A percentile compares a stretch with the other conserved stretches of the same genome.
These are phyloP conservation scores for Pitta sordida DNA, from an alignment of 2,113 vertebrate genomes.

Conservation along the genomic window DNA sequence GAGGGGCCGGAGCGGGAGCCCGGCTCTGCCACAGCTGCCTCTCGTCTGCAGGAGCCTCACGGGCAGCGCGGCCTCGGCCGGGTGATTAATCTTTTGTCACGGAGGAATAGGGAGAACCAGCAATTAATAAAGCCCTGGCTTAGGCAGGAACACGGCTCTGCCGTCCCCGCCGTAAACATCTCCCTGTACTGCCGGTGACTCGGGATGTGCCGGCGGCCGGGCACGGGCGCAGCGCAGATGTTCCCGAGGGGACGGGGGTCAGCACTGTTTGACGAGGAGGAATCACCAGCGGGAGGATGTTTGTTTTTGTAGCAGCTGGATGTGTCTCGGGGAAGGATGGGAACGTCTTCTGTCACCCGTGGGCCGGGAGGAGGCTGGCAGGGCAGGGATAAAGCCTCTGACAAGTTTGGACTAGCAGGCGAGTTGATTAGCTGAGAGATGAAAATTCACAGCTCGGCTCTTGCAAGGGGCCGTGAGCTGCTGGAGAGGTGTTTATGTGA, in stretches of 20 bases:
- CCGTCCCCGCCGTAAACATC: neutral
- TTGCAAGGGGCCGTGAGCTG: neutral
- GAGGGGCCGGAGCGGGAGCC: neutral
- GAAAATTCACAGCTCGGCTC: conserved; percentile 70
- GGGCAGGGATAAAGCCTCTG: conserved; percentile 66
- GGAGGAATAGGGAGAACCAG: neutral
- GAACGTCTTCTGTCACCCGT: conserved; percentile 66
- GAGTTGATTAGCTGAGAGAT: conserved; percentile 75
- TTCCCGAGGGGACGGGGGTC: neutral
- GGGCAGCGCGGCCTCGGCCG: neutral
- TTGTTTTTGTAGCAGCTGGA: conserved; percentile 65
- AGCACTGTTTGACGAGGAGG: conserved; percentile 36
- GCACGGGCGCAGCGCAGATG: conserved; percentile 9
- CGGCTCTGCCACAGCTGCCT: conserved; percentile 33
- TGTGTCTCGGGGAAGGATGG: conserved; percentile 47
- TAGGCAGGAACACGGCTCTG: neutral
- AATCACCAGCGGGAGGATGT: conserved; percentile 45
- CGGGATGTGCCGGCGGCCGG: neutral
- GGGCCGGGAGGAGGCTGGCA: conserved; percentile 52
- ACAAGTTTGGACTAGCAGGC: conserved; percentile 72
- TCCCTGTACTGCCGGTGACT: neutral
- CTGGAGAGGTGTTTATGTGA: conserved; percentile 37
- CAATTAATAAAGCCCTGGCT: neutral
- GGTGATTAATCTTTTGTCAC: conserved; percentile 39
- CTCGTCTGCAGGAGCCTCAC: conserved; percentile 35